These are phyloP conservation scores for Limnodromus scolopaceus DNA, from an alignment of 2,797 vertebrate species.

Conservation along the genomic window DNA sequence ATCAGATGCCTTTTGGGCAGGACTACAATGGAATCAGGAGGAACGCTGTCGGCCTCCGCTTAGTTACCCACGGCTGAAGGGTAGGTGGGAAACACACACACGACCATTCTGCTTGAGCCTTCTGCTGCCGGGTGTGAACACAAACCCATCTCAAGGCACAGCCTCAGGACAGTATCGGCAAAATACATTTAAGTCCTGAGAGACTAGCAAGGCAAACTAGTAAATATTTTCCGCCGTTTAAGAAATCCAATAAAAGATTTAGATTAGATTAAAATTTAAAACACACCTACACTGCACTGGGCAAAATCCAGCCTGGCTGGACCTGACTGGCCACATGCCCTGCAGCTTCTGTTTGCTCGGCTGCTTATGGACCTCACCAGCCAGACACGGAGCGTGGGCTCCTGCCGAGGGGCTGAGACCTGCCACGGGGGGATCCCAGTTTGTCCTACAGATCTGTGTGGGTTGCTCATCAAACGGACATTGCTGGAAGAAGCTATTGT, in stretches of 20 bases:
- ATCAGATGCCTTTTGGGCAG: neutral
- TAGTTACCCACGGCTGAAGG: accelerated
- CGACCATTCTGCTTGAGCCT: neutral
- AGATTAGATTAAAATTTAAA: neutral
- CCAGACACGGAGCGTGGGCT: neutral
- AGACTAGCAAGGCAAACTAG: neutral
- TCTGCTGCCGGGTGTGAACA: accelerated
- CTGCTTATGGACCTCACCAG: neutral
- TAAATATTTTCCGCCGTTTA: neutral
- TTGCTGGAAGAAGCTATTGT: neutral
- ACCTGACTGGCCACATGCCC: neutral
- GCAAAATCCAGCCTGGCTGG: neutral
- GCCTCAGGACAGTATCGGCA: accelerated
- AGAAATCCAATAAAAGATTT: neutral
- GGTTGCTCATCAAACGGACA: neutral
- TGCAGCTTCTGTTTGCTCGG: neutral
- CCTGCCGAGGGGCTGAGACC: neutral
- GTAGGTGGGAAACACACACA: accelerated
- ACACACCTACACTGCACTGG: neutral
- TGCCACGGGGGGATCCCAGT: neutral
- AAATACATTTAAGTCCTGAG: neutral
- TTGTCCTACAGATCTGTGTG: accelerated
- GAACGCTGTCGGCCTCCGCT: neutral
- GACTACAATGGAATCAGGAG: neutral
- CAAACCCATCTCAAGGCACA: neutral